These are phyloP conservation scores for Tachypleus tridentatus DNA, from an alignment of 1,140 invertebrate species.

Conservation along the genomic window DNA sequence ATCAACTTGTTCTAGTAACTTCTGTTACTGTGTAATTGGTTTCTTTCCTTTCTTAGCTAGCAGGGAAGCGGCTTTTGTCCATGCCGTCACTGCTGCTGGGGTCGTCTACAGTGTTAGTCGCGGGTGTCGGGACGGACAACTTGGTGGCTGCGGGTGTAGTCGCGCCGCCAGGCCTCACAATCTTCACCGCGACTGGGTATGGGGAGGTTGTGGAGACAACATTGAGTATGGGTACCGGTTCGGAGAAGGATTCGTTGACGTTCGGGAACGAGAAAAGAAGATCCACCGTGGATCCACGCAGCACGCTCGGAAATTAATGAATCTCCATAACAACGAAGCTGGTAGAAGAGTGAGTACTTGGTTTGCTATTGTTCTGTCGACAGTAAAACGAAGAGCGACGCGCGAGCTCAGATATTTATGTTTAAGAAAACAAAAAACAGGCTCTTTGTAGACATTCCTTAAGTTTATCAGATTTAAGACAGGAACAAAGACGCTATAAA, in stretches of 20 bases:
- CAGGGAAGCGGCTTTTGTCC: constrained; percentile 77
- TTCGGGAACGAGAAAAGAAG: constrained; percentile 56
- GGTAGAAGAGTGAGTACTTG: constrained; percentile 56
- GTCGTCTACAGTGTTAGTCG: constrained; percentile 72
- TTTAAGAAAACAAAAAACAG: no score
- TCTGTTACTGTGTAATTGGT: constrained; percentile 13
- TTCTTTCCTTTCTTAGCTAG: constrained; percentile 54
- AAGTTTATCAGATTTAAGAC: no score
- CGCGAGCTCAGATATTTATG: no score
- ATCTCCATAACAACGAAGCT: constrained; percentile 82
- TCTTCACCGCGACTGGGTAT: constrained; percentile 25
- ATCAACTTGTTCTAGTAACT: no score
- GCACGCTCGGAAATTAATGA: constrained; percentile 74
- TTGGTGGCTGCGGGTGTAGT: constrained; percentile 77
- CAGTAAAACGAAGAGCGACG: no score
- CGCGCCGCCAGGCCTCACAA: constrained; percentile 33
- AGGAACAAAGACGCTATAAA: no score
- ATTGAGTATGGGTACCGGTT: no score
- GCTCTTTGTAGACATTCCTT: no score
- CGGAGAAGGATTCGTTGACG: constrained; percentile 80
- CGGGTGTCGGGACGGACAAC: constrained; percentile 72
- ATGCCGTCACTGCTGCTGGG: constrained; percentile 75
- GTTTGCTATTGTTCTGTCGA: neutral
- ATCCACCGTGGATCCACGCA: constrained; percentile 51
- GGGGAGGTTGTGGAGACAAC: no score